These are phyloP conservation scores for Semicossyphus pulcher DNA, from an alignment of 2,113 vertebrate genomes.

Conservation along the genomic window DNA sequence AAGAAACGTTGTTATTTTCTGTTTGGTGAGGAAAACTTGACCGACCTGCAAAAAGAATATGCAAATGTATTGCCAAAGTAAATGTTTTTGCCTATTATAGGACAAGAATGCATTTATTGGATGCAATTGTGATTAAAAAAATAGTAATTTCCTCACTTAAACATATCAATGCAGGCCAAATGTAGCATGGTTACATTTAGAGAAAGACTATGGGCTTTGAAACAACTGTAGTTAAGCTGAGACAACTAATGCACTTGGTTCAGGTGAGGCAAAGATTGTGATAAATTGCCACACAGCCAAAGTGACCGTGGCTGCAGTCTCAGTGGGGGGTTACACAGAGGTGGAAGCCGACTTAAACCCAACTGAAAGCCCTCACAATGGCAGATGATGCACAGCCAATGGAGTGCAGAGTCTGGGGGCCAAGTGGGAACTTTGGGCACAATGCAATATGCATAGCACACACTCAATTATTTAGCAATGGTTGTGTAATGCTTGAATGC, in stretches of 20 bases:
- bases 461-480: constrained; percentile 68
- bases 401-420: constrained; percentile 27
- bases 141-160: no score
- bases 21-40: background rate
- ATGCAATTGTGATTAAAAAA: no score
- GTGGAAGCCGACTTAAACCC: constrained; percentile 6
- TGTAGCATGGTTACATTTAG: no score
- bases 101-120: background rate
- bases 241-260: background rate
- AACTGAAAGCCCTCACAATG: constrained; percentile 9
- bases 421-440: constrained; percentile 43
- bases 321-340: background rate
- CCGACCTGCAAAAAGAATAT: background rate
- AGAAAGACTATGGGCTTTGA: no score
- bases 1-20: background rate
- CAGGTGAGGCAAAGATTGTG: background rate
- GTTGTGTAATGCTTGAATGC: constrained; percentile 59
- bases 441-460: constrained; percentile 68
- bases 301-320: background rate
- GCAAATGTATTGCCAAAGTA: background rate
- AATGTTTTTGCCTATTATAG: background rate
- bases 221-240: no score
- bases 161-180: no score
- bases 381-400: constrained; percentile 22
- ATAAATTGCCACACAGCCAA: background rate